phyloP scores from a whole-genome alignment of 2,888 invertebrate genomes.

The Cremastinae sp. region DNA sequence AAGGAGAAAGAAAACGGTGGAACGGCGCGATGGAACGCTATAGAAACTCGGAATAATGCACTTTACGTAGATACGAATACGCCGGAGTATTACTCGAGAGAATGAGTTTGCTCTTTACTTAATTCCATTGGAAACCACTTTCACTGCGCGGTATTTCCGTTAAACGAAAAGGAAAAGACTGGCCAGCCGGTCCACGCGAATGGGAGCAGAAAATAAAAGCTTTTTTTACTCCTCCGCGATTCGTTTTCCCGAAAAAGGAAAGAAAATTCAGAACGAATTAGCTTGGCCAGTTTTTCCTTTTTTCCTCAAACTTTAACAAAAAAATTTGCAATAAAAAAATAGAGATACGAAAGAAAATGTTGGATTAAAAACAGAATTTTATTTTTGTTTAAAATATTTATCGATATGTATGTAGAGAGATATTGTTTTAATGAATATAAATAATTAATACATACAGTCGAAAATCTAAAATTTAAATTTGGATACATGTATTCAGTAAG shows the following conservation, averaged over 20 bases:
- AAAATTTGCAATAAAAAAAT: too few relatives aligned
- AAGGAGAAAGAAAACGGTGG: conserved; percentile 1
- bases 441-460: too few relatives aligned
- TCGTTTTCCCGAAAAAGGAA: not conserved
- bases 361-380: too few relatives aligned
- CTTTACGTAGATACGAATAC: not conserved
- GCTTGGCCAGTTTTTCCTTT: conserved; percentile 9
- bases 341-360: too few relatives aligned
- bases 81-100: conserved; percentile 14
- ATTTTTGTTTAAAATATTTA: too few relatives aligned
- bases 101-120: conserved; percentile 54
- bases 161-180: conserved; percentile 32
- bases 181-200: conserved; percentile 4
- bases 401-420: too few relatives aligned
- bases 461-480: too few relatives aligned
- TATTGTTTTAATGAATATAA: too few relatives aligned
- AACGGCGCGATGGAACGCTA: conserved; percentile 2
- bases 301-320: not conserved
- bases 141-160: conserved; percentile 34
- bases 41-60: not conserved
- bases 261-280: conserved; percentile 11
- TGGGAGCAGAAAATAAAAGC: not conserved
- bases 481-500: too few relatives aligned
- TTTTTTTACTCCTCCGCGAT: conserved; percentile 19
- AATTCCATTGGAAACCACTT: conserved; percentile 55